These are phyloP conservation scores for Picus viridis DNA, from an alignment of 2,797 vertebrate genomes.

Conservation along the genomic window DNA sequence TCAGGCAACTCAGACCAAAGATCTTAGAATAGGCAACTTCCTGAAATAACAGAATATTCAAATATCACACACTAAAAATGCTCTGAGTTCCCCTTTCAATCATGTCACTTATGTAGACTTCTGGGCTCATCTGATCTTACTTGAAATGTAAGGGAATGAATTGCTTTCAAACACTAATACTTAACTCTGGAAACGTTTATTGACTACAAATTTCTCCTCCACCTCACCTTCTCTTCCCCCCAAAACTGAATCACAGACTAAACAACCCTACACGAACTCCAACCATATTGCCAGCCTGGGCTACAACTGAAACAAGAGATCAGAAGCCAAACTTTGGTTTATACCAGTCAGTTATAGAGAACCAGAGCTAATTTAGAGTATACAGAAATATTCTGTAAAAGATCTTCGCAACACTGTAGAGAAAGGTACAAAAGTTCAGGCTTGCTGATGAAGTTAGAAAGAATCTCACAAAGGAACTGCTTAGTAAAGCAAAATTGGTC, in stretches of 20 bases:
- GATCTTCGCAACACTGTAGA: neutral
- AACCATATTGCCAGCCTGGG: neutral
- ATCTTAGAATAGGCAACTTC: neutral
- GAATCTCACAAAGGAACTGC: neutral
- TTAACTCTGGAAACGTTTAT: neutral
- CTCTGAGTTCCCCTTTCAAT: slow-evolving; percentile 12
- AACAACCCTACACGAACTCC: neutral
- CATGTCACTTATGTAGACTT: neutral
- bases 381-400: neutral
- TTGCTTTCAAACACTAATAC: neutral
- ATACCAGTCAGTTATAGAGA: fast-evolving
- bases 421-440: neutral
- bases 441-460: neutral
- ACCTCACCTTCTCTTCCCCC: neutral
- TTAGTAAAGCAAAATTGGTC: neutral
- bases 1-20: neutral
- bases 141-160: neutral
- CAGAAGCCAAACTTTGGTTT: neutral
- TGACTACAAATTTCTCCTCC: neutral
- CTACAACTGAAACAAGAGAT: neutral
- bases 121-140: neutral
- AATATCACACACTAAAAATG: neutral
- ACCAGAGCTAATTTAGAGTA: neutral
- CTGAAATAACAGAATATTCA: slow-evolving; percentile 33
- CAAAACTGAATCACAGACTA: neutral